Evolutionary conservation across 1,140 invertebrate species (phyloP).

Genomic region (Nylanderia fulva): DNA sequence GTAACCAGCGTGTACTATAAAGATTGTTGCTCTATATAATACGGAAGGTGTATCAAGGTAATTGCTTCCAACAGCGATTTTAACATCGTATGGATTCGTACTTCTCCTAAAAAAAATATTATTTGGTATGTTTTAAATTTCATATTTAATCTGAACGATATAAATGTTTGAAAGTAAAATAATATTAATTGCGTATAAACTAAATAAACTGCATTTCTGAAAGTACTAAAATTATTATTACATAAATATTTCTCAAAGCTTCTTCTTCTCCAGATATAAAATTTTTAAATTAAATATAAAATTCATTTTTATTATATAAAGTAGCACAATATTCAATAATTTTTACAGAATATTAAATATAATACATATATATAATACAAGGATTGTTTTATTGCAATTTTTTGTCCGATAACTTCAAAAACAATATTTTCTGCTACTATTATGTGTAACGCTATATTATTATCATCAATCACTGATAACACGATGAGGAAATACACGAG

Average conservation of each 20-base stretch:
- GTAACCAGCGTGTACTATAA: constrained; percentile 19
- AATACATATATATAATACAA: too few relatives aligned
- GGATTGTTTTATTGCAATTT: background rate
- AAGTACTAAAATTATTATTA: background rate
- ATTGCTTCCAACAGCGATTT: constrained; percentile 13
- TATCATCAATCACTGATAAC: background rate
- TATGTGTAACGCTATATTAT: background rate
- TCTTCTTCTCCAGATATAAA: background rate
- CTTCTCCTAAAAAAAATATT: constrained; percentile 2
- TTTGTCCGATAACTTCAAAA: background rate
- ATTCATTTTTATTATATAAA: background rate
- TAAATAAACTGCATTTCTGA: background rate
- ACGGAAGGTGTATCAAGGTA: background rate
- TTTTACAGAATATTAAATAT: background rate
- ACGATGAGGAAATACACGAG: background rate
- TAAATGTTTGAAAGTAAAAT: background rate
- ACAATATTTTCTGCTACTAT: background rate
- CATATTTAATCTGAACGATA: background rate
- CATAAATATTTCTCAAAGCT: background rate
- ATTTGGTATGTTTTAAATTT: background rate
- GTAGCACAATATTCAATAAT: background rate
- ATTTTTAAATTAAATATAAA: background rate
- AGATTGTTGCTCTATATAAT: too few relatives aligned
- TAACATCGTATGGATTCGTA: background rate
- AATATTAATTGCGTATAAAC: background rate